These are phyloP conservation scores for Timema cristinae DNA, from an alignment of 2,888 invertebrate genomes.

Conservation along the genomic window DNA sequence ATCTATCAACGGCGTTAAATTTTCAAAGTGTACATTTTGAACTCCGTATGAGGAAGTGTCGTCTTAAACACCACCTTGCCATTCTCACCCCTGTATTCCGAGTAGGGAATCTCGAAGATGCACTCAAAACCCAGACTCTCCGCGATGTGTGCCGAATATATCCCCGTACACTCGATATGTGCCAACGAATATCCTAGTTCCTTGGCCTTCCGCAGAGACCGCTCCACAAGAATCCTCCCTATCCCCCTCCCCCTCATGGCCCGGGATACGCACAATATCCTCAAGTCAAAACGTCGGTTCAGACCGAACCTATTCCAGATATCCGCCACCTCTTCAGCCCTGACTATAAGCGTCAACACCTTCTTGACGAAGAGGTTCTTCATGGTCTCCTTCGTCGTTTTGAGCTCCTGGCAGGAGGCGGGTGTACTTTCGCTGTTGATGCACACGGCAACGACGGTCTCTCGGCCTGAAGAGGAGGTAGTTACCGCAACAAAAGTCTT, in stretches of 20 bases:
- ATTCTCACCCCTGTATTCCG: constrained; percentile 16
- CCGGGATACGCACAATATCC: constrained; percentile 14
- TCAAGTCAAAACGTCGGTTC: constrained; percentile 17
- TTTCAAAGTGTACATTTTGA: constrained; percentile 2
- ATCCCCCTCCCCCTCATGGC: constrained; percentile 16
- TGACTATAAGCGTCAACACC: background rate
- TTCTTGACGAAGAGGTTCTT: background rate
- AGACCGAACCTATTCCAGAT: constrained; percentile 16
- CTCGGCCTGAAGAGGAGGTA: background rate
- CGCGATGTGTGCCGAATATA: constrained; percentile 8
- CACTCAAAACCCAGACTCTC: constrained; percentile 20
- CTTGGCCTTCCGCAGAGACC: constrained; percentile 17
- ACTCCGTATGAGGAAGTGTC: constrained; percentile 21
- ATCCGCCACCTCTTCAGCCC: constrained; percentile 13
- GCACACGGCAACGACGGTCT: constrained; percentile 17
- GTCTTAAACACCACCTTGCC: constrained; percentile 18
- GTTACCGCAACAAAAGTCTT: constrained; percentile 17
- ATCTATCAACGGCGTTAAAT: background rate
- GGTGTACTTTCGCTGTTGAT: constrained; percentile 21
- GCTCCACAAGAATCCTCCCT: constrained; percentile 18
- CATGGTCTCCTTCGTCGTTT: background rate
- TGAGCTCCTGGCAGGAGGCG: background rate
- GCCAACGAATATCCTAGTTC: constrained; percentile 10
- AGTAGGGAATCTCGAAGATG: constrained; percentile 16
- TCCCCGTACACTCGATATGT: constrained; percentile 18